Evolutionary conservation across 2,888 invertebrate species (phyloP), one percentile per base, ranked within the genome.

Genomic region (Diarsia rubi): DNA sequence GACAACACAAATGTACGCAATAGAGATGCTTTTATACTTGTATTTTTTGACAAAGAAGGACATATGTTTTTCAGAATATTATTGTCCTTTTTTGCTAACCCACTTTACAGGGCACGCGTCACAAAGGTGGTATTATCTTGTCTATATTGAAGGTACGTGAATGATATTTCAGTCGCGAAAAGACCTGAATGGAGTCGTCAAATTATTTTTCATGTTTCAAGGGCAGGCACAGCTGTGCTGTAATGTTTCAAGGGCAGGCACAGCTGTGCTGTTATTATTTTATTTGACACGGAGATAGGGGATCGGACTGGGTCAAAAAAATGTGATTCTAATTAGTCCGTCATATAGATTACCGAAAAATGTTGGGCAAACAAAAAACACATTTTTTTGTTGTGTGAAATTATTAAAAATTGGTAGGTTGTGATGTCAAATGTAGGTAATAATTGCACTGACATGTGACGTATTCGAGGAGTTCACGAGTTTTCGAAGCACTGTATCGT

Each of bases 11-110:
- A 71, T 62, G n/a, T 73, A 37, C 60, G 66, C 47, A 60, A 69
- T 59, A 49, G n/a, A 27, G 54, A 57, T 37, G 57, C 44, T 59
- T 70, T 70, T 49, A 12, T 52, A 47, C 45, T 27, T 65, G 19
- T 69, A 52, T 80, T 44, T 73, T 79, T 62, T 74, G 49, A 67
- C 66, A 72, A 72, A 82, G 69, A 49, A 60, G 54, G 70, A 75
- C 31, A 69, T 65, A 75, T 71, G 72, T 73, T 79, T 81, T 73
- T 79, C 69, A 81, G 73, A 84, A 73, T 70, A 73, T 73, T 76
- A 69, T 72, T 72, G 73, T 74, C 78, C 72, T 63, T 81, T 76
- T 82, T 73, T 78, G 70, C 66, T 67, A 85, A 83, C 80, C 73
- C 54, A 75, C 69, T 84, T 85, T 76, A 65, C 52, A 67, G 69